These are phyloP conservation scores for Pholis gunnellus DNA, from an alignment of 2,113 vertebrate genomes.

Conservation along the genomic window DNA sequence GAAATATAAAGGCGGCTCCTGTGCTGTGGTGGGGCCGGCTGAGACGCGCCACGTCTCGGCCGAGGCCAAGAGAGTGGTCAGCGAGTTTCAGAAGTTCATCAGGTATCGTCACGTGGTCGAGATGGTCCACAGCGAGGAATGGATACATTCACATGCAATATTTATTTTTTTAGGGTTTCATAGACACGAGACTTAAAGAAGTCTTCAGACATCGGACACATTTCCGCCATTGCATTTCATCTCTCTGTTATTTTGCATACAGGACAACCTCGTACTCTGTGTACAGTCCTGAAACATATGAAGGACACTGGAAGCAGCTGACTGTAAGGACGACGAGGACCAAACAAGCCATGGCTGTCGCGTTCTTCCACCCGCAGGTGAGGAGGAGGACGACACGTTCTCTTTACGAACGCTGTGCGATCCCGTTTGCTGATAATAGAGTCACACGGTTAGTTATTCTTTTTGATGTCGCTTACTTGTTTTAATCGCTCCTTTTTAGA, in stretches of 20 bases:
- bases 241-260: background rate
- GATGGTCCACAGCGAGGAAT: background rate
- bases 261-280: constrained; percentile 91
- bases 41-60: constrained; percentile 91
- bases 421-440: background rate
- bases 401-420: too few relatives aligned
- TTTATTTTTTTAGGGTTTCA: background rate
- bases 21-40: constrained; percentile 92
- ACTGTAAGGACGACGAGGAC: constrained; percentile 91
- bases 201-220: background rate
- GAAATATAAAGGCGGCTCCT: constrained; percentile 96
- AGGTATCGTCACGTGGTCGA: constrained; percentile 78
- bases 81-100: constrained; percentile 94
- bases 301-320: constrained; percentile 97
- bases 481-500: constrained; percentile 77
- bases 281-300: constrained; percentile 95
- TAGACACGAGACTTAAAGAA: background rate
- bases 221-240: background rate
- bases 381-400: background rate
- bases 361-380: constrained; percentile 97
- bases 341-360: constrained; percentile 91
- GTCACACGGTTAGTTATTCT: background rate
- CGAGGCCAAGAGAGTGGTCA: constrained; percentile 90
- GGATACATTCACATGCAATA: background rate
- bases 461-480: background rate